A percentile compares a stretch with the other conserved stretches of the same genome.
phyloP scores from a whole-genome alignment of 2,113 vertebrate species.

The Ictidomys tridecemlineatus region DNA sequence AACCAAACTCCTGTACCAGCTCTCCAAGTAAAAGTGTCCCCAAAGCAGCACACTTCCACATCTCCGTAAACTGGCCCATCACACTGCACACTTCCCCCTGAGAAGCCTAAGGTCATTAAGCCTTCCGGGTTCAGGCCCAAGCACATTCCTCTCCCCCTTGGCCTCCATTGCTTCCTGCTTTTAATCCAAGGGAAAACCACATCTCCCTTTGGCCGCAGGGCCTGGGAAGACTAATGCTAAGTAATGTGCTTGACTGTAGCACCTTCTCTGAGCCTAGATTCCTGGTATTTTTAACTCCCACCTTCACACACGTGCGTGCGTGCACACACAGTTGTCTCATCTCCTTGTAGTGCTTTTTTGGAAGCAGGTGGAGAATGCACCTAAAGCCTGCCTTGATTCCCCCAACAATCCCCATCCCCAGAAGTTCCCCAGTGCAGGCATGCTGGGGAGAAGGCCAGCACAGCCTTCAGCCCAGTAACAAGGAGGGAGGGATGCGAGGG shows the following conservation, averaged over 20 bases:
- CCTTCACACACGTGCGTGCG: not conserved
- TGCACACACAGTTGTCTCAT: not conserved
- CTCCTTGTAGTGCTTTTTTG: not conserved
- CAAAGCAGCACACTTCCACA: no score
- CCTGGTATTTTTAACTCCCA: not conserved
- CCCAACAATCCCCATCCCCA: not conserved
- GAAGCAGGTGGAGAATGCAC: slow-evolving; percentile 2
- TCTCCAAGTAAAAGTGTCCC: not conserved
- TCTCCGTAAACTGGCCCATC: not conserved
- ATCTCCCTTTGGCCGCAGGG: not conserved
- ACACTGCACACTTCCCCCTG: not conserved
- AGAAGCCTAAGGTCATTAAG: not conserved
- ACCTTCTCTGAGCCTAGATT: not conserved
- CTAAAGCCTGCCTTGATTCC: not conserved
- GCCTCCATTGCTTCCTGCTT: not conserved
- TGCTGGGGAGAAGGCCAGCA: not conserved
- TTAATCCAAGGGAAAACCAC: not conserved
- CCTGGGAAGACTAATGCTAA: not conserved
- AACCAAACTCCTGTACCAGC: not conserved
- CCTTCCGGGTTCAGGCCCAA: not conserved
- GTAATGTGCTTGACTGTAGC: not conserved
- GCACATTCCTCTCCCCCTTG: not conserved
- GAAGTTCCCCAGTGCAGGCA: not conserved
- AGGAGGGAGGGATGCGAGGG: not conserved
- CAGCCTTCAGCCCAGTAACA: not conserved